Evolutionary conservation across 2,888 invertebrate species (phyloP).

Genomic region (Alloplasta piceator): DNA sequence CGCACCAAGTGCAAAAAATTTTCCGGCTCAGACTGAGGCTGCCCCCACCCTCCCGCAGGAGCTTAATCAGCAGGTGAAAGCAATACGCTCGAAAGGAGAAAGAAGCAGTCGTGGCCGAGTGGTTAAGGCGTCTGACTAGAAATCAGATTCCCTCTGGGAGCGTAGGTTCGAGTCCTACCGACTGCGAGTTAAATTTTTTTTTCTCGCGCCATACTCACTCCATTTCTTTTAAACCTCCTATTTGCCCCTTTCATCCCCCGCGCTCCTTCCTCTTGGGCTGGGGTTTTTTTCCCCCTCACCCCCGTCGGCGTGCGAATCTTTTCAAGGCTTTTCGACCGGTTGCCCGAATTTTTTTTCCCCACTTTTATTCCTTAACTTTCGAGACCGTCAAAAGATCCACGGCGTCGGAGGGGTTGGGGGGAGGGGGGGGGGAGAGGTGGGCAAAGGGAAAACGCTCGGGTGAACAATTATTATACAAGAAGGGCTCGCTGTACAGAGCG

Average conservation of each 20-base stretch:
- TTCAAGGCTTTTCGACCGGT: constrained; percentile 10
- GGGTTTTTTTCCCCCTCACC: background rate
- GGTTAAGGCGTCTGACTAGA: constrained; percentile 95
- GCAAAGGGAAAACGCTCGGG: constrained; percentile 13
- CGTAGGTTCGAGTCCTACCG: constrained; percentile 96
- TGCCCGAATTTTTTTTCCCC: background rate
- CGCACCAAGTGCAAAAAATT: constrained; percentile 23
- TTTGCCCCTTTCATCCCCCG: background rate
- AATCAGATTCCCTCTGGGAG: constrained; percentile 96
- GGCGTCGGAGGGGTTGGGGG: too few species aligned
- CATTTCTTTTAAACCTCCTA: constrained; percentile 6
- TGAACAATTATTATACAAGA: constrained; percentile 37
- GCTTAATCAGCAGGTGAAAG: constrained; percentile 36
- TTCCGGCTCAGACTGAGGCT: constrained; percentile 1
- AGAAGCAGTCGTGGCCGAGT: constrained; percentile 91
- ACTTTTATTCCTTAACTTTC: constrained; percentile 12
- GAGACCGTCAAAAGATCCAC: constrained; percentile 17
- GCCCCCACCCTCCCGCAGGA: too few species aligned
- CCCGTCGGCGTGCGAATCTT: constrained; percentile 2
- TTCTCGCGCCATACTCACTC: constrained; percentile 16
- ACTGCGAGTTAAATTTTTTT: constrained; percentile 85
- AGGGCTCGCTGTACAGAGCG: background rate
- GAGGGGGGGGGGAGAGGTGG: background rate
- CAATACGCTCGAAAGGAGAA: constrained; percentile 68
- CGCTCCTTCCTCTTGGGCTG: background rate